Percentiles rank a stretch among this genome's conserved stretches.
These are phyloP conservation scores for Drosophila nikananu DNA, from an alignment of 1,140 invertebrate species.

Conservation along the genomic window DNA sequence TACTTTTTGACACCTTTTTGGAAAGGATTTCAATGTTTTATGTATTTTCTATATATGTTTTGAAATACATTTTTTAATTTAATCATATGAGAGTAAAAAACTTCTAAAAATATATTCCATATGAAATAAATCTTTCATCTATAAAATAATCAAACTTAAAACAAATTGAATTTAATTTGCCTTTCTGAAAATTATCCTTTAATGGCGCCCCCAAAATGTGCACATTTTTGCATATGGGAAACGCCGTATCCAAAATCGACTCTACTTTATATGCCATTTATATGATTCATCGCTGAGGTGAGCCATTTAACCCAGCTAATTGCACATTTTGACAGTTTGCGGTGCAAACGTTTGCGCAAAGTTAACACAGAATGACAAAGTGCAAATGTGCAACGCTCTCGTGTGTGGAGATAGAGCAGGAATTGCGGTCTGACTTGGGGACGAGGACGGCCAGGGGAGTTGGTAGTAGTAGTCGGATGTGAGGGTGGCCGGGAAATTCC, in stretches of 20 bases:
- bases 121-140: no score
- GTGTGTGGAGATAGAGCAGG: conserved; percentile 41
- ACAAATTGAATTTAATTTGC: no score
- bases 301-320: conserved; percentile 52
- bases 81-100: no score
- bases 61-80: no score
- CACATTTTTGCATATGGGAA: neutral
- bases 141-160: no score
- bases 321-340: conserved; percentile 71
- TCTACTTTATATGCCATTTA: conserved; percentile 1
- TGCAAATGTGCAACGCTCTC: conserved; percentile 50
- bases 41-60: no score
- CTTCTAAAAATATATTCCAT: no score
- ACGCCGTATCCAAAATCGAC: neutral
- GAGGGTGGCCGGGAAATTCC: conserved; percentile 7
- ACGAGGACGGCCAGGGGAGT: neutral
- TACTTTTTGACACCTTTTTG: no score
- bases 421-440: conserved; percentile 28
- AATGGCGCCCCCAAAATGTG: neutral
- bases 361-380: conserved; percentile 50
- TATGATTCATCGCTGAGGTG: conserved; percentile 50
- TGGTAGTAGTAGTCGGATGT: neutral
- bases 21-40: no score
- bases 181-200: no score
- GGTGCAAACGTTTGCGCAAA: conserved; percentile 65